These are phyloP conservation scores for Lomographa bimaculata DNA, from an alignment of 2,888 invertebrate species.

Conservation along the genomic window DNA sequence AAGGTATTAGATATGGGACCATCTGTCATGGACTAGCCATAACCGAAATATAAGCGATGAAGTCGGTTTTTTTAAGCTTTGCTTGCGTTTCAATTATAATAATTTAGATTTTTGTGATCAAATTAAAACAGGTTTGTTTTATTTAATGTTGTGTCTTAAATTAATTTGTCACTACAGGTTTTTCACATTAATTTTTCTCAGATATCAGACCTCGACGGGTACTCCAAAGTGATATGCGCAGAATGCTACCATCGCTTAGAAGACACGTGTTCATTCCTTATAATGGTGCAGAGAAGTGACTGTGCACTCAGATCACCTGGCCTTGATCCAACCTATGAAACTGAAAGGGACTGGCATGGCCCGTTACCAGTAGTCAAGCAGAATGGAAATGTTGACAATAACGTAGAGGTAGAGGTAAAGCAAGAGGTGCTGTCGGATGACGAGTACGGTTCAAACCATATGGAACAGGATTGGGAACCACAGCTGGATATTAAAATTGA, in stretches of 20 bases:
- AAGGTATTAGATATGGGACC: too few relatives aligned
- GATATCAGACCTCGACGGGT: constrained; percentile 51
- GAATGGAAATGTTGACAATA: constrained; percentile 35
- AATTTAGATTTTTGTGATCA: too few relatives aligned
- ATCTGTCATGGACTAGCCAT: too few relatives aligned
- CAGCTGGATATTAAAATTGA: constrained; percentile 68
- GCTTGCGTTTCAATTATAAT: too few relatives aligned
- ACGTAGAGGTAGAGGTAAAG: constrained; percentile 58
- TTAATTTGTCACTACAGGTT: too few relatives aligned
- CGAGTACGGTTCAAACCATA: constrained; percentile 39
- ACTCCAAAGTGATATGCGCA: constrained; percentile 62
- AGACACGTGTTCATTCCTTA: constrained; percentile 52
- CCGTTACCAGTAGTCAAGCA: constrained; percentile 64
- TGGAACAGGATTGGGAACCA: constrained; percentile 34
- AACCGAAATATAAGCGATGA: too few relatives aligned
- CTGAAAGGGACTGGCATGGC: constrained; percentile 55
- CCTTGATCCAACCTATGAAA: not conserved
- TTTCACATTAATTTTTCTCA: constrained; percentile 40
- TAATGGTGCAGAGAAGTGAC: constrained; percentile 49
- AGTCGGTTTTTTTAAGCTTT: too few relatives aligned
- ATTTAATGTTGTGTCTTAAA: too few relatives aligned
- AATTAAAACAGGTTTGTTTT: too few relatives aligned
- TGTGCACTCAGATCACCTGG: constrained; percentile 36
- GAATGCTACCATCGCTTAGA: constrained; percentile 52
- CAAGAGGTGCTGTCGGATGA: constrained; percentile 65